Evolutionary conservation across 2,797 vertebrate genomes (phyloP).

Genomic region (Hydrolagus colliei): DNA sequence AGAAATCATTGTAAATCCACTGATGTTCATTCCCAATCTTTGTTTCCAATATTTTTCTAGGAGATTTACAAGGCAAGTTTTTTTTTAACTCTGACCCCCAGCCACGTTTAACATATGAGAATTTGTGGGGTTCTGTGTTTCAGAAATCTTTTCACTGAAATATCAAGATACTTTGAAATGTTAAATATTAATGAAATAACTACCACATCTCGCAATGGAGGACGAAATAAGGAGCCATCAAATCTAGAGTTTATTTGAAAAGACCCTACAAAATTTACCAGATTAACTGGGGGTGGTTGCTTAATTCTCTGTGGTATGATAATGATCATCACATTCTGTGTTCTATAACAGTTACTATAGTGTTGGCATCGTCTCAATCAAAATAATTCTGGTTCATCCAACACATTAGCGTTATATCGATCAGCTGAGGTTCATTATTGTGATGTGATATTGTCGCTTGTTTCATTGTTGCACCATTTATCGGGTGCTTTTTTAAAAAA

Average conservation of each 20-base stretch:
- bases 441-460: too few relatives aligned
- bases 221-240: background rate
- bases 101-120: too few relatives aligned
- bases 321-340: background rate
- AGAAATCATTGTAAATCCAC: too few relatives aligned
- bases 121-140: too few relatives aligned
- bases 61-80: too few relatives aligned
- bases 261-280: background rate
- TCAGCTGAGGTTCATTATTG: background rate
- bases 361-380: background rate
- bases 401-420: background rate
- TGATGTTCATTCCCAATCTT: too few relatives aligned
- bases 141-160: background rate
- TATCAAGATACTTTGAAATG: background rate
- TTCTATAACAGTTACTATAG: background rate
- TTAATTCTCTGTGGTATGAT: background rate
- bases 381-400: background rate
- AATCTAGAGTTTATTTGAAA: background rate
- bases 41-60: too few relatives aligned
- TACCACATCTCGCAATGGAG: background rate
- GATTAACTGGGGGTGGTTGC: too few relatives aligned
- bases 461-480: too few relatives aligned
- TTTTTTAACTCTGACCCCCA: too few relatives aligned
- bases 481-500: too few relatives aligned
- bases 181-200: background rate